These are phyloP conservation scores for Mallotus villosus DNA, from an alignment of 2,797 vertebrate species.

Conservation along the genomic window DNA sequence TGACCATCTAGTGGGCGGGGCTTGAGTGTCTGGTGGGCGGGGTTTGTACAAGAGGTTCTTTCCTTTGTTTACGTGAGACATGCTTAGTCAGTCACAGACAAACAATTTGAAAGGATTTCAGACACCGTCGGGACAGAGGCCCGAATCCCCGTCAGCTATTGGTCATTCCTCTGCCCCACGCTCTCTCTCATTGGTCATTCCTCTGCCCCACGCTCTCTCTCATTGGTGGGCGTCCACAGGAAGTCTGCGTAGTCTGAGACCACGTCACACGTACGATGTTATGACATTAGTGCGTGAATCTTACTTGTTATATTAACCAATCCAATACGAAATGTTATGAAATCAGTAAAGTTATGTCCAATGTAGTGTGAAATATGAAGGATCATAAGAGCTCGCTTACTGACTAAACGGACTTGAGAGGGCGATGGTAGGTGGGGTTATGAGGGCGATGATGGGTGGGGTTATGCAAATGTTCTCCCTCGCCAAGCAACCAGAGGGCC, in stretches of 20 bases:
- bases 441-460: conserved; percentile 34
- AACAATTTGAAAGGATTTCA: neutral
- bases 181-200: conserved; percentile 2
- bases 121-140: neutral
- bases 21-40: too few species aligned
- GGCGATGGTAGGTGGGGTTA: conserved; percentile 30
- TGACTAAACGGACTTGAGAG: conserved; percentile 16
- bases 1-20: too few species aligned
- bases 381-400: conserved; percentile 20
- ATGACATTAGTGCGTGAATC: conserved; percentile 38
- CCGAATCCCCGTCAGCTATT: neutral
- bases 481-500: conserved; percentile 22
- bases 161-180: neutral
- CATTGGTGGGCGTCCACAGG: conserved; percentile 47
- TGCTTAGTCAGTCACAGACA: too few species aligned
- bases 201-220: conserved; percentile 1
- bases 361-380: conserved; percentile 34
- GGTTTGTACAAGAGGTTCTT: too few species aligned
- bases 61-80: too few species aligned
- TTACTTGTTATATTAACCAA: conserved; percentile 48
- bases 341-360: conserved; percentile 28
- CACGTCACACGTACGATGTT: conserved; percentile 33
- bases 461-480: conserved; percentile 47
- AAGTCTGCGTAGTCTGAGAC: conserved; percentile 24
- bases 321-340: conserved; percentile 27